Evolutionary conservation across 2,888 invertebrate genomes (phyloP).

Genomic region (Orthosia gothica): DNA sequence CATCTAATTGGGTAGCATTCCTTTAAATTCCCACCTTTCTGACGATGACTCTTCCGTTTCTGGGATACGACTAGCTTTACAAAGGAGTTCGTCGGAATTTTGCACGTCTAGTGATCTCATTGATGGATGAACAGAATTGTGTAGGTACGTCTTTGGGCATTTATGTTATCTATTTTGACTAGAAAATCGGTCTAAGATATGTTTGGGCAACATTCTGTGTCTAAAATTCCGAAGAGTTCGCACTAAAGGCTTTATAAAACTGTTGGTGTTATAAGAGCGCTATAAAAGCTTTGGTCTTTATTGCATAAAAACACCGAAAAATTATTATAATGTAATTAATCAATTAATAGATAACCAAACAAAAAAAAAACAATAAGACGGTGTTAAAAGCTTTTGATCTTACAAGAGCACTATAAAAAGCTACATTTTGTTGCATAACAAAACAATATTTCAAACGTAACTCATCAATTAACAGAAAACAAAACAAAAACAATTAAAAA

Average conservation of each 20-base stretch:
- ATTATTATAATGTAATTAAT: background rate
- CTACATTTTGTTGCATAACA: slow-evolving; percentile 8
- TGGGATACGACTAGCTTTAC: slow-evolving; percentile 24
- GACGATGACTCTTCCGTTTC: slow-evolving; percentile 69
- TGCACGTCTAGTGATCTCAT: slow-evolving; percentile 20
- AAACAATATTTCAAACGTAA: slow-evolving; percentile 12
- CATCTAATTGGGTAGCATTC: slow-evolving; percentile 87
- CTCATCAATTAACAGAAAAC: slow-evolving; percentile 47
- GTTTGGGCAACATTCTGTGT: background rate
- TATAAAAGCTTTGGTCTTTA: background rate
- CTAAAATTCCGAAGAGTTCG: background rate
- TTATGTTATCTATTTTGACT: slow-evolving; percentile 19
- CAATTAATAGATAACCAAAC: background rate
- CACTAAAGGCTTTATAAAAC: background rate
- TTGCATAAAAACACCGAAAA: background rate
- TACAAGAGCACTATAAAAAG: background rate
- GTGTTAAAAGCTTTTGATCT: background rate
- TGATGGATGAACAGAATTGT: slow-evolving; percentile 6
- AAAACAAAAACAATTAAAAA: slow-evolving; percentile 55
- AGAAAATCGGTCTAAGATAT: background rate
- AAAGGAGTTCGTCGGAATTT: slow-evolving; percentile 42
- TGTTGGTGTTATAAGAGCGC: slow-evolving; percentile 4
- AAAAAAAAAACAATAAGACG: background rate
- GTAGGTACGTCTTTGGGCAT: background rate
- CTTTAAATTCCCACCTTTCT: slow-evolving; percentile 66